A percentile compares a stretch with the other conserved stretches of the same genome.
Conservation (phyloP, 2,113 vertebrate genomes). For the Melanocharis versteri region DNA sequence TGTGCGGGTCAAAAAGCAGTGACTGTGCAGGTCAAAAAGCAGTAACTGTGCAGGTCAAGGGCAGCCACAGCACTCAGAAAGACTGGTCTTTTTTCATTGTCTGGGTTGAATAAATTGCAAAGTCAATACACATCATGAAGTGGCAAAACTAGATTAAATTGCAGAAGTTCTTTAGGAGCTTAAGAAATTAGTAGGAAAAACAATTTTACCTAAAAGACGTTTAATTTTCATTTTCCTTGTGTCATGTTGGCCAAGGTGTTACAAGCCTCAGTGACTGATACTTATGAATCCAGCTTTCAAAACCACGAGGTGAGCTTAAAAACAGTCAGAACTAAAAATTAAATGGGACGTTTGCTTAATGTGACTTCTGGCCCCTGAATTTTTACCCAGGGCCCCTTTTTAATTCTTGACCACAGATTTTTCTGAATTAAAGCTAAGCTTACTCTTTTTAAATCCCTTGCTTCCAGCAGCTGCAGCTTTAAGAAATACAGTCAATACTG, state of each 20-base stretch:
- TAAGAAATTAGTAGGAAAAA: background rate
- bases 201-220: background rate
- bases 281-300: background rate
- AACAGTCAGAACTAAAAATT: background rate
- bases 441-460: background rate
- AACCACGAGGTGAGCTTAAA: background rate
- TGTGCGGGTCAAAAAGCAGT: background rate
- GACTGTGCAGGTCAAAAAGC: background rate
- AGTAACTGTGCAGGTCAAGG: background rate
- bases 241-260: background rate
- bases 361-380: background rate
- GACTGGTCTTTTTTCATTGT: background rate
- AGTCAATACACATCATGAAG: background rate
- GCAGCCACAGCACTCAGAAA: background rate
- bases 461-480: constrained; percentile 4
- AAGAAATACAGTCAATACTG: background rate
- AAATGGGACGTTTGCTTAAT: background rate
- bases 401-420: background rate
- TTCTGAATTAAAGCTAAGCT: constrained; percentile 12
- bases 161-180: background rate
- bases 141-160: background rate
- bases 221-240: background rate
- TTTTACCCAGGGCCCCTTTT: background rate
- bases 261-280: background rate
- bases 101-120: background rate